Percentiles rank a stretch among this genome's conserved stretches.
These are phyloP conservation scores for Globodera ellingtonae DNA, from an alignment of 1,140 invertebrate genomes.

Conservation along the genomic window DNA sequence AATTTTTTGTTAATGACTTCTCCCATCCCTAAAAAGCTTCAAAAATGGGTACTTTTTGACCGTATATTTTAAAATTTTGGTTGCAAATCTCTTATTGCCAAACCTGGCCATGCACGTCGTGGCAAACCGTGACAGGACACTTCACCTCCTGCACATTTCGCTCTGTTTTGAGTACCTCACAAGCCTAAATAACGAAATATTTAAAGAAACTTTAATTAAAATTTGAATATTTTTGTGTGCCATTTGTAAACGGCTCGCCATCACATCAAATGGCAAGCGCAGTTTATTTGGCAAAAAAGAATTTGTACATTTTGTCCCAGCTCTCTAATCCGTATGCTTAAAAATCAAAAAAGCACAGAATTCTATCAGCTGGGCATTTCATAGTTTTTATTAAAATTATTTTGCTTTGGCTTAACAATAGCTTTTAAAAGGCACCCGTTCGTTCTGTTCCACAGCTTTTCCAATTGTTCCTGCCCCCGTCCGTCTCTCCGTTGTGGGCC, in stretches of 20 bases:
- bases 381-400: too few species aligned
- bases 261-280: too few species aligned
- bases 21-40: too few species aligned
- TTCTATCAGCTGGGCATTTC: conserved; percentile 11
- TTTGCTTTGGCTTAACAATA: too few species aligned
- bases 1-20: too few species aligned
- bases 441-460: too few species aligned
- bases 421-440: too few species aligned
- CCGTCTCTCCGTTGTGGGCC: too few species aligned
- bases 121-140: conserved; percentile 98
- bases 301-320: neutral
- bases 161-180: conserved; percentile 97
- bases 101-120: conserved; percentile 93
- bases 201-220: neutral
- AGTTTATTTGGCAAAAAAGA: neutral
- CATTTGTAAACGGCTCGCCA: too few species aligned
- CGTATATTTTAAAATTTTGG: too few species aligned
- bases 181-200: conserved; percentile 75
- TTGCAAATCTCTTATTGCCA: neutral
- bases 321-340: conserved; percentile 1
- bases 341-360: neutral
- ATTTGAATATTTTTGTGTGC: neutral
- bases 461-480: too few species aligned
- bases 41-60: too few species aligned
- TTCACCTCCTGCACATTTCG: conserved; percentile 99